Evolutionary conservation across 1,140 invertebrate genomes (phyloP).

Genomic region (Lanistes nyassanus): DNA sequence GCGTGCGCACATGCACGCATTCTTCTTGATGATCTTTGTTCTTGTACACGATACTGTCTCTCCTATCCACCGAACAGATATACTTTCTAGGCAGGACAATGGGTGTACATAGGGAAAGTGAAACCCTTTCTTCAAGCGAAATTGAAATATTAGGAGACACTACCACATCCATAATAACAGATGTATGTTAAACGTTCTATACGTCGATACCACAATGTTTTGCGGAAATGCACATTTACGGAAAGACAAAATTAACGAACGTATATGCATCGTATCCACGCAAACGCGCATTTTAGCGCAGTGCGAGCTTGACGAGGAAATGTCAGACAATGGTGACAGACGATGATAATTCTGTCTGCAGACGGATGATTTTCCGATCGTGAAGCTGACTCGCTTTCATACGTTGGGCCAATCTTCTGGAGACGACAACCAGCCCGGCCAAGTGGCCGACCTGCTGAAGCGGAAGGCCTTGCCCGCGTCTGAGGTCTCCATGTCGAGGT

Average conservation of each 20-base stretch:
- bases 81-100: neutral
- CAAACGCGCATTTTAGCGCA: no score
- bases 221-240: neutral
- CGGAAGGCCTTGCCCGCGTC: no score
- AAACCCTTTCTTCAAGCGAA: neutral
- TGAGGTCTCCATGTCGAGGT: neutral
- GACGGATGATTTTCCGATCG: constrained; percentile 1
- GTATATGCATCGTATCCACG: no score
- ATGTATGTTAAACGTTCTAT: neutral
- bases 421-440: neutral
- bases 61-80: neutral
- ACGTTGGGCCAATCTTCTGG: neutral
- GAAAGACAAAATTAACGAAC: neutral
- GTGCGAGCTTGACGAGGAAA: no score
- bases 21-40: neutral
- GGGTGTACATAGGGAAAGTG: neutral
- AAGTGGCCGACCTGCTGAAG: neutral
- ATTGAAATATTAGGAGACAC: neutral
- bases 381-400: neutral
- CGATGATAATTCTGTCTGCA: neutral
- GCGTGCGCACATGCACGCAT: neutral
- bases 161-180: neutral
- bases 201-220: neutral
- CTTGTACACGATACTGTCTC: neutral
- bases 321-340: neutral